A percentile compares a stretch with the other conserved stretches of the same genome.
phyloP scores from a whole-genome alignment of 2,113 vertebrate genomes.

The Notechis scutatus region DNA sequence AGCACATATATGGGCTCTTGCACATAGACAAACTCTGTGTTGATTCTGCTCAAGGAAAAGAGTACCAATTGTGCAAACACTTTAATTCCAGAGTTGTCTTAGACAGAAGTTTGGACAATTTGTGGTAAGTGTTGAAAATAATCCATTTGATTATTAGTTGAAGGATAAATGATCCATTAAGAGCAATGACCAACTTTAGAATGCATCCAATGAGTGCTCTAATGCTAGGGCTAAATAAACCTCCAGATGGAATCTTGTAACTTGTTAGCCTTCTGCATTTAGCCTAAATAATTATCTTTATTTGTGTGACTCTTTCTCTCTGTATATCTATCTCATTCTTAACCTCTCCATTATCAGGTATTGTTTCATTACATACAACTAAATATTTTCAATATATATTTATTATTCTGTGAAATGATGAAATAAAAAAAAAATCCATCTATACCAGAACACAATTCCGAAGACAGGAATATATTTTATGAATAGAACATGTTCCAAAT shows the following conservation, averaged over 20 bases:
- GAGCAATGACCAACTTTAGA: slow-evolving; percentile 28
- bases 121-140: slow-evolving; percentile 22
- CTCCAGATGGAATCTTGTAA: slow-evolving; percentile 23
- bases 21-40: neutral
- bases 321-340: accelerated
- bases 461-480: neutral
- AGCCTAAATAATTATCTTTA: neutral
- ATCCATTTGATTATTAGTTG: slow-evolving; percentile 45
- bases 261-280: slow-evolving; percentile 35
- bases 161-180: slow-evolving; percentile 44
- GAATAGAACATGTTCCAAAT: neutral
- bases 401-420: neutral
- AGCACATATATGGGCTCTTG: slow-evolving; percentile 1
- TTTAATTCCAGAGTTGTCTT: neutral
- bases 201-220: neutral
- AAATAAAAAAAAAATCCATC: neutral
- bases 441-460: neutral
- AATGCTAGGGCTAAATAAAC: slow-evolving; percentile 35
- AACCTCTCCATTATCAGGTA: neutral
- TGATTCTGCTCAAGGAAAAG: neutral
- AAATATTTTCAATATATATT: neutral
- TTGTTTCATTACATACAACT: slow-evolving; percentile 12
- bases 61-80: neutral
- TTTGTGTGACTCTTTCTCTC: neutral
- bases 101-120: neutral